Conservation (phyloP, 2,113 vertebrate species). For the Falcunculus frontatus region DNA sequence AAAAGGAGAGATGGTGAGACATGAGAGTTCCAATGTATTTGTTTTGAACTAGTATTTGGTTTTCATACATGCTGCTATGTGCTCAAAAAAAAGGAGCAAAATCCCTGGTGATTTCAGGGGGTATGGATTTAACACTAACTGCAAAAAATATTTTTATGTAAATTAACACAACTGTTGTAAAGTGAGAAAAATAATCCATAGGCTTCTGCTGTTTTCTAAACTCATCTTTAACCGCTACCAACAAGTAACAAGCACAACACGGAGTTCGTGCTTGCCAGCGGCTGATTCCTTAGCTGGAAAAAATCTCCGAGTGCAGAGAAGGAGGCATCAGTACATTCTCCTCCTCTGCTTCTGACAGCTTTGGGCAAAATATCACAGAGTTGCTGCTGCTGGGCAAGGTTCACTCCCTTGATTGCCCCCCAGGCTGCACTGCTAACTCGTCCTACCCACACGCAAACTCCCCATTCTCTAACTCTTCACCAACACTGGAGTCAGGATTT, state of each 20-base stretch:
- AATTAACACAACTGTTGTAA: neutral
- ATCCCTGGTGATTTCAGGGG: neutral
- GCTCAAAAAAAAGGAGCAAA: neutral
- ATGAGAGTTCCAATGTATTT: neutral
- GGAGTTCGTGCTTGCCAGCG: neutral
- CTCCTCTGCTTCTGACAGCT: neutral
- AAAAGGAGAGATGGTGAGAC: neutral
- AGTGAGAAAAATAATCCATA: neutral
- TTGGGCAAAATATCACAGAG: neutral
- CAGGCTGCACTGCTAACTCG: neutral
- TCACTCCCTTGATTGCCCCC: neutral
- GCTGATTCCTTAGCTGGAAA: neutral
- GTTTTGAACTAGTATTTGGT: neutral
- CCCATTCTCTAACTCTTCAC: neutral
- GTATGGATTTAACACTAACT: neutral
- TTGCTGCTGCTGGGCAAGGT: neutral
- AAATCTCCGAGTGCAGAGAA: neutral
- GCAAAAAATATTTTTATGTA: neutral
- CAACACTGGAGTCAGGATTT: neutral
- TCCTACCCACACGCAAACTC: neutral
- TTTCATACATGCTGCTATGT: neutral
- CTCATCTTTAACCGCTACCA: neutral
- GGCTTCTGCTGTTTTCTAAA: neutral
- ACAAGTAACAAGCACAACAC: neutral
- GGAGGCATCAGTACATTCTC: neutral